Percentiles rank a stretch among this genome's conserved stretches.
phyloP scores from a whole-genome alignment of 2,888 invertebrate genomes.

The Strigamia crassipes region DNA sequence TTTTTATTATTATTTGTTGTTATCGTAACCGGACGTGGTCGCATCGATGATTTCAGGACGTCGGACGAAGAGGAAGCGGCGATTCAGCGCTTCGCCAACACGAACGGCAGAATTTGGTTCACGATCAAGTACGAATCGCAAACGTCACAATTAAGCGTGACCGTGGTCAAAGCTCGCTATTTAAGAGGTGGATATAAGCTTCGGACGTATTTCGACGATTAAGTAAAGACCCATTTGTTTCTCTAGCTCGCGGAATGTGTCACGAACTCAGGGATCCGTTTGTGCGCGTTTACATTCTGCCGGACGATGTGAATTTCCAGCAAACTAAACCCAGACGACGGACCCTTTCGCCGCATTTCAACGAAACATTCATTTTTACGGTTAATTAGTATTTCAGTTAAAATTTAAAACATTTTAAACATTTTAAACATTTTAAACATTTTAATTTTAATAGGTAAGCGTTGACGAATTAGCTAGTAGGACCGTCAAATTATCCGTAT shows the following conservation, averaged over 20 bases:
- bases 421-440: neutral
- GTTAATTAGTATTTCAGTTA: conserved; percentile 27
- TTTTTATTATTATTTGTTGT: neutral
- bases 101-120: conserved; percentile 6
- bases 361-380: conserved; percentile 50
- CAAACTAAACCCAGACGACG: conserved; percentile 48
- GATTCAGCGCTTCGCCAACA: neutral
- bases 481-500: conserved; percentile 57
- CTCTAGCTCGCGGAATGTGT: conserved; percentile 47
- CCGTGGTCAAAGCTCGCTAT: neutral
- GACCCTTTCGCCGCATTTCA: conserved; percentile 50
- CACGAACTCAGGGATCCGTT: conserved; percentile 49
- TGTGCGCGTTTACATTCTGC: conserved; percentile 49
- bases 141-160: neutral
- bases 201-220: neutral
- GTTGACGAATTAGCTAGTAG: conserved; percentile 14
- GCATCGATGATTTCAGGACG: neutral
- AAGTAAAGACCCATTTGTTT: neutral
- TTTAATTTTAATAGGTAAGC: neutral
- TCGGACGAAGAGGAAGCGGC: conserved; percentile 1
- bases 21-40: too few species aligned
- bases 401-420: neutral
- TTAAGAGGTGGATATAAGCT: too few species aligned
- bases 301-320: conserved; percentile 49
- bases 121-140: neutral